These are phyloP conservation scores for Oryzias curvinotus DNA, from an alignment of 2,113 vertebrate species.

Conservation along the genomic window DNA sequence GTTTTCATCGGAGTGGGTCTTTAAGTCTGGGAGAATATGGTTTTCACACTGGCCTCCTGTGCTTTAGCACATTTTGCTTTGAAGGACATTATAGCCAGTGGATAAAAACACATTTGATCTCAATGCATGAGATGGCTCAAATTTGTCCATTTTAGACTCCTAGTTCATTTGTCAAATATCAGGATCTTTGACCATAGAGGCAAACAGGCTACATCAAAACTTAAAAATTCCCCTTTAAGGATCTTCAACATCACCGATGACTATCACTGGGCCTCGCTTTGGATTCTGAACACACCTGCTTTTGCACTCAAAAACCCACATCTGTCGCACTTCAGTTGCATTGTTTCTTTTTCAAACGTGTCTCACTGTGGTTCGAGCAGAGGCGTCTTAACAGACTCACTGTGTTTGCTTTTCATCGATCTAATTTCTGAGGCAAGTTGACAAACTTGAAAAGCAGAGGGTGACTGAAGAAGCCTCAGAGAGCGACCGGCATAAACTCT, in stretches of 20 bases:
- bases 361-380: constrained; percentile 20
- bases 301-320: constrained; percentile 8
- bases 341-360: constrained; percentile 14
- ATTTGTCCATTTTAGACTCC: constrained; percentile 6
- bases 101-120: constrained; percentile 18
- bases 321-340: background rate
- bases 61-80: constrained; percentile 22
- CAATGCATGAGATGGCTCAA: constrained; percentile 23
- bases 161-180: constrained; percentile 18
- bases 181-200: constrained; percentile 5
- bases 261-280: constrained; percentile 29
- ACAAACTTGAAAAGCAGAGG: constrained; percentile 3
- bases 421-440: constrained; percentile 41
- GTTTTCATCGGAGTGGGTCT: too few relatives aligned
- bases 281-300: constrained; percentile 9
- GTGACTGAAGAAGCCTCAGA: constrained; percentile 22
- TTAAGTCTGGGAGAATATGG: constrained; percentile 21
- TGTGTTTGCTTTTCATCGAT: constrained; percentile 19
- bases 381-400: constrained; percentile 16
- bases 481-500: constrained; percentile 41
- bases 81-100: background rate
- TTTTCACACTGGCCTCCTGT: constrained; percentile 39
- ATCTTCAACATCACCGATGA: constrained; percentile 8
- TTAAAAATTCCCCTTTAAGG: constrained; percentile 44
- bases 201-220: constrained; percentile 12